Percentiles rank a stretch among this genome's conserved stretches.
Conservation (phyloP, 2,888 invertebrate species). For the Cephus nigrinus region DNA sequence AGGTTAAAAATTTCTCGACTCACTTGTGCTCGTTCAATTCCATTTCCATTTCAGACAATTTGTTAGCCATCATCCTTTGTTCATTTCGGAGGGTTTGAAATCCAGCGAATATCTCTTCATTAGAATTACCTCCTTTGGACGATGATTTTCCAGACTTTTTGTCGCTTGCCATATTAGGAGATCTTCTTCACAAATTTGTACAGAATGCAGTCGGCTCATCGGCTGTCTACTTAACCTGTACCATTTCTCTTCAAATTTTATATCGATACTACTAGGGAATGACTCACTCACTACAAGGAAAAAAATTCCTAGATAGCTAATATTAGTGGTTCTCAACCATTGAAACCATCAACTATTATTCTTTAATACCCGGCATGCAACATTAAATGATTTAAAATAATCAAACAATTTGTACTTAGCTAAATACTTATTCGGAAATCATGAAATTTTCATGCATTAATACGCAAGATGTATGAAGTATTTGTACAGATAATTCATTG, state of each 20-base stretch:
- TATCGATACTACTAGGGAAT: neutral
- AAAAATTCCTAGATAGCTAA: neutral
- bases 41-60: conserved; percentile 92
- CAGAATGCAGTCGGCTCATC: neutral
- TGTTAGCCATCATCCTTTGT: conserved; percentile 86
- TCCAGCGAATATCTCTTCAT: conserved; percentile 85
- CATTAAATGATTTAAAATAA: neutral
- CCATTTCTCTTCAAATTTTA: conserved; percentile 19
- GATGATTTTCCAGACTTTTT: conserved; percentile 51
- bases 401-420: neutral
- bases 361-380: neutral
- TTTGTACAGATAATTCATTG: neutral
- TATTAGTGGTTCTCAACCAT: neutral
- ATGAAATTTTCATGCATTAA: neutral
- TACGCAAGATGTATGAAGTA: neutral
- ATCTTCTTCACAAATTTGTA: conserved; percentile 18
- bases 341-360: neutral
- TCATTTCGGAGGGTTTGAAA: conserved; percentile 90
- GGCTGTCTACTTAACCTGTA: conserved; percentile 17
- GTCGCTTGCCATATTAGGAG: conserved; percentile 62
- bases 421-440: neutral
- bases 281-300: neutral
- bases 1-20: conserved; percentile 57
- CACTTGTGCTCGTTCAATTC: conserved; percentile 98
- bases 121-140: conserved; percentile 49